A percentile compares a stretch with the other conserved stretches of the same genome.
Evolutionary conservation across 2,888 invertebrate species (phyloP).

Genomic region (Margaritifera margaritifera): DNA sequence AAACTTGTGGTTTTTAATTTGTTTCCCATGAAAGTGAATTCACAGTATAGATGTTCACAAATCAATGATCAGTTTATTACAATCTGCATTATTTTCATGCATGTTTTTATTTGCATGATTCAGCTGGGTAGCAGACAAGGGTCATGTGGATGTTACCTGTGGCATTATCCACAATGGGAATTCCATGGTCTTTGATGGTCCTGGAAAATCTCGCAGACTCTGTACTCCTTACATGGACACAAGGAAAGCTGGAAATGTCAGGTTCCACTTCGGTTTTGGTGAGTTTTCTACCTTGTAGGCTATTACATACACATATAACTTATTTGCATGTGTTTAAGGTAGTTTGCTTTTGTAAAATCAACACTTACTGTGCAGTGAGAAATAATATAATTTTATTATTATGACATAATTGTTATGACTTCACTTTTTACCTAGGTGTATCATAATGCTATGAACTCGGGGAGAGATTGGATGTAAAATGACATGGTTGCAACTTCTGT

Average conservation of each 20-base stretch:
- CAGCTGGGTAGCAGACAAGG: conserved; percentile 66
- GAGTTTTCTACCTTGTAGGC: conserved; percentile 17
- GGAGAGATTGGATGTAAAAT: no score
- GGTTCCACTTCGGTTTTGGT: conserved; percentile 68
- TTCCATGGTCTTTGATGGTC: conserved; percentile 57
- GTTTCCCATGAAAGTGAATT: no score
- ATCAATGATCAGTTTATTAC: no score
- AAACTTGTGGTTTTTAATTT: no score
- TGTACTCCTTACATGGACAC: conserved; percentile 67
- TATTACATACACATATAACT: neutral
- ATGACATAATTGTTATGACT: no score
- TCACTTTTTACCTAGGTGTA: no score
- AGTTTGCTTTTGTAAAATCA: no score
- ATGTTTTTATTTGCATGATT: conserved; percentile 1
- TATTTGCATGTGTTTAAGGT: neutral
- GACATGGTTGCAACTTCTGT: no score
- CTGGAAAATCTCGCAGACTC: conserved; percentile 55
- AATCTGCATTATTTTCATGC: neutral
- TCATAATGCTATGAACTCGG: no score
- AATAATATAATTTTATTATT: no score
- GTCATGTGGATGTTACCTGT: conserved; percentile 59
- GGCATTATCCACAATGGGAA: conserved; percentile 59
- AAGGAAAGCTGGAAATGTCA: conserved; percentile 57
- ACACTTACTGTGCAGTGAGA: no score
- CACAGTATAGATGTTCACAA: no score